phyloP scores from a whole-genome alignment of 2,113 vertebrate species.

The Seriola aureovittata region DNA sequence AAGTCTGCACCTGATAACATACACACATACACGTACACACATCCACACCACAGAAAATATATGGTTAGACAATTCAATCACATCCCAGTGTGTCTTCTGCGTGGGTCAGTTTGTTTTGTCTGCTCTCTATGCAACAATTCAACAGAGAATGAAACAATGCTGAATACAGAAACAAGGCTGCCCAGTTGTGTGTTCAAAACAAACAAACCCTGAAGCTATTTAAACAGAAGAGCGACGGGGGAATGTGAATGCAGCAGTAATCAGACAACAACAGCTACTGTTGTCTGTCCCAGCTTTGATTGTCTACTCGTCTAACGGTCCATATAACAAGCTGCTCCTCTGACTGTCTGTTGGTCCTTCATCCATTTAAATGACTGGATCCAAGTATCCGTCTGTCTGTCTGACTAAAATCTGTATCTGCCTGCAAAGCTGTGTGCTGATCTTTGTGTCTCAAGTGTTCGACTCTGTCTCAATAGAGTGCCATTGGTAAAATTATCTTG shows the following conservation, averaged over 20 bases:
- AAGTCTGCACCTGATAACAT: constrained; percentile 78
- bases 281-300: constrained; percentile 68
- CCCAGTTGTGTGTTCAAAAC: constrained; percentile 81
- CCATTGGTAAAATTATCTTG: background rate
- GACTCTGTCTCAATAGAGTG: background rate
- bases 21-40: constrained; percentile 31
- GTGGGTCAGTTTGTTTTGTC: constrained; percentile 76
- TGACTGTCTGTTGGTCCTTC: constrained; percentile 41
- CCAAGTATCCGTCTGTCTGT: constrained; percentile 10
- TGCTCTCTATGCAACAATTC: constrained; percentile 64
- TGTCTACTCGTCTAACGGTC: constrained; percentile 60
- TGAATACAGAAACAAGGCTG: constrained; percentile 67
- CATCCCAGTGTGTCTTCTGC: constrained; percentile 54
- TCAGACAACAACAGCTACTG: constrained; percentile 72
- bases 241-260: constrained; percentile 68
- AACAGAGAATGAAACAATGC: constrained; percentile 73
- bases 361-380: constrained; percentile 56
- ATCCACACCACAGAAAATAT: constrained; percentile 39
- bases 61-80: constrained; percentile 51
- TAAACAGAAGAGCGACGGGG: constrained; percentile 65
- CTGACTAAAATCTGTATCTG: constrained; percentile 23
- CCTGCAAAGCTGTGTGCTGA: constrained; percentile 10
- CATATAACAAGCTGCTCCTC: constrained; percentile 54
- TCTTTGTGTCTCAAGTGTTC: constrained; percentile 1
- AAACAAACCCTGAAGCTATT: constrained; percentile 78